phyloP scores from a whole-genome alignment of 2,888 invertebrate genomes.

The Platycnemis pennipes region DNA sequence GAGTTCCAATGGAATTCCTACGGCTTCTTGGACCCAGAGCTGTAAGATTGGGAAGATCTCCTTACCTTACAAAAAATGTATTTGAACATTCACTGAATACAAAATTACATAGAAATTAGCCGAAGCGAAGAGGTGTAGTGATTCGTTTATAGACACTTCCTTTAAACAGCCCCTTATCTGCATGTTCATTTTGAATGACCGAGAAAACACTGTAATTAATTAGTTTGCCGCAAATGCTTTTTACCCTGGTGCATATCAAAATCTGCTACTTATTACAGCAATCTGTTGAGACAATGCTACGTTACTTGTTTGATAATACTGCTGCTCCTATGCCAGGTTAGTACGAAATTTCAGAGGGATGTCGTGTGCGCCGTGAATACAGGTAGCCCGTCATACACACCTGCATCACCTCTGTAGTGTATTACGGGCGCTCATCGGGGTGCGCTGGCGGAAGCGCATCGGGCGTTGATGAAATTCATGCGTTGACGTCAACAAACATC shows the following conservation, averaged over 20 bases:
- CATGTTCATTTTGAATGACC: too few species aligned
- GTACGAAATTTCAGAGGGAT: not conserved
- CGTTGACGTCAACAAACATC: not conserved
- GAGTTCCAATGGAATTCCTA: too few species aligned
- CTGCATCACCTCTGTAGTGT: not conserved
- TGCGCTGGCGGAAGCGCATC: conserved; percentile 68
- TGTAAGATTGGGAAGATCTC: too few species aligned
- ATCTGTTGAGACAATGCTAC: not conserved
- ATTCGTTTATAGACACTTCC: too few species aligned
- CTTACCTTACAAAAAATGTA: too few species aligned
- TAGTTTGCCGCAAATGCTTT: not conserved
- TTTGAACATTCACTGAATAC: too few species aligned
- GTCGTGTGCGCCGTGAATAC: not conserved
- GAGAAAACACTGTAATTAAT: too few species aligned
- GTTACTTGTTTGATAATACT: not conserved
- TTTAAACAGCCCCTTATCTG: too few species aligned
- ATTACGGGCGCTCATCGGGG: not conserved
- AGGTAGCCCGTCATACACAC: not conserved
- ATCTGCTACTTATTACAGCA: not conserved
- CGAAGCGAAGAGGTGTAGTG: too few species aligned
- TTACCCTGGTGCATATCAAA: not conserved
- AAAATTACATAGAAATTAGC: too few species aligned
- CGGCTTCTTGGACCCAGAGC: too few species aligned
- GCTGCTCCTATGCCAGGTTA: not conserved
- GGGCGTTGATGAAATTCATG: not conserved